Conservation (phyloP, 2,888 invertebrate species). For the Tortrix viridana region DNA sequence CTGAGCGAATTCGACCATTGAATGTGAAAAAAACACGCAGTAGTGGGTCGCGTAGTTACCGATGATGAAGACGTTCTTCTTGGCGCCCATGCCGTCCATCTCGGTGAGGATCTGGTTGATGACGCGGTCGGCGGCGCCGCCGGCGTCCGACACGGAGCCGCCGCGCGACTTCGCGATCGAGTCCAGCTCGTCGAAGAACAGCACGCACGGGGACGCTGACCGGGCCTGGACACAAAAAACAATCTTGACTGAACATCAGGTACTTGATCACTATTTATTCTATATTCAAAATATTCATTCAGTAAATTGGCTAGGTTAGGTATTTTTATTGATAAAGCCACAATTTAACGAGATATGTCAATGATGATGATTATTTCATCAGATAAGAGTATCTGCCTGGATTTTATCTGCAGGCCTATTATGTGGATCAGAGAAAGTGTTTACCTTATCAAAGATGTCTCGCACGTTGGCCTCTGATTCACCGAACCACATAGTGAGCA, state of each 20-base stretch:
- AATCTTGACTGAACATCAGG: no score
- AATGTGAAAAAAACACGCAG: no score
- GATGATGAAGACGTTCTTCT: slow-evolving; percentile 99
- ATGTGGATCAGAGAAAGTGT: neutral
- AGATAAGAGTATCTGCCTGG: no score
- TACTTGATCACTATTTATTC: no score
- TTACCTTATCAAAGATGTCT: slow-evolving; percentile 99
- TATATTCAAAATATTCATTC: no score
- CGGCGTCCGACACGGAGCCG: slow-evolving; percentile 98
- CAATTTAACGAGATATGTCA: no score
- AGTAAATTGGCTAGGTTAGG: no score
- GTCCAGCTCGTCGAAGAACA: slow-evolving; percentile 99
- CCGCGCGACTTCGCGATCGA: slow-evolving; percentile 99
- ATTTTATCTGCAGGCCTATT: no score
- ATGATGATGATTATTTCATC: no score
- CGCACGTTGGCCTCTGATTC: slow-evolving; percentile 99
- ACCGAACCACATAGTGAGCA: slow-evolving; percentile 99
- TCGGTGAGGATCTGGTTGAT: slow-evolving; percentile 99
- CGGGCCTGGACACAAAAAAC: slow-evolving; percentile 87
- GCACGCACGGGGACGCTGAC: slow-evolving; percentile 98
- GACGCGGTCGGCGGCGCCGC: slow-evolving; percentile 99
- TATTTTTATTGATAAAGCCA: no score
- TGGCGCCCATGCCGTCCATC: slow-evolving; percentile 99
- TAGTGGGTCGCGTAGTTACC: slow-evolving; percentile 84
- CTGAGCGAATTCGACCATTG: no score